Base-by-base conservation (phyloP, 2,113 vertebrate genomes). In the Dascyllus trimaculatus region DNA sequence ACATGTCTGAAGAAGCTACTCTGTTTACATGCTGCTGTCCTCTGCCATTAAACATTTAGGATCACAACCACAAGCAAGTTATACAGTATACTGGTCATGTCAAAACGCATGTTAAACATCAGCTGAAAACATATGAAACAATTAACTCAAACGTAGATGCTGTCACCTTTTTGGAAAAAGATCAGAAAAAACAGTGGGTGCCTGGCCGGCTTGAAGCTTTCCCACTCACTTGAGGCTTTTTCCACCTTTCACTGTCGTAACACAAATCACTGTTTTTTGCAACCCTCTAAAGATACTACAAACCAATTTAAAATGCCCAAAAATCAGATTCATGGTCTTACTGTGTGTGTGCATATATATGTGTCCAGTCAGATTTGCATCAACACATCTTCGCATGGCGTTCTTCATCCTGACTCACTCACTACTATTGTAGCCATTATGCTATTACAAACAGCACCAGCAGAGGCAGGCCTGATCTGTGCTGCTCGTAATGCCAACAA, bases 401-500 rank as follows among this genome's bases (percentile, higher is more conserved):
- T 29, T 29, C 29, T 29, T 29, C 4, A 1, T 26, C 46, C 25
- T 25, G 15, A 48, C 40, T 52, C 38, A 56, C 25, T 56, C 40
- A 66, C 46, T 21, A 25, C 10, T 18, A 26, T 51, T 66, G 24
- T 29, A 54, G 56, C 52, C 61, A 21, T 17, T 45, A n/a, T 18
- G 40, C 35, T 22, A 35, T 84, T 51, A 72, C 51, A 40, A 71
- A 65, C 54, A 32, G 35, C 11, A 53, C 80, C 79, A 84, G 75
- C 79, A 88, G 85, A 86, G 71, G 73, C 78, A 74, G 74, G 58
- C 21, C 66, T 63, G 75, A 48, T 73, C 83, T 63, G 78, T 15
- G 53, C 61, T 43, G 29, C 63, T 51, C 45, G 11, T 60, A 75
- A 78, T 62, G 40, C 78, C 80, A 69, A 67, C 72, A 75, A 88